Base-by-base conservation (phyloP, 2,888 invertebrate species). In the Lycocerus yunnanus region DNA sequence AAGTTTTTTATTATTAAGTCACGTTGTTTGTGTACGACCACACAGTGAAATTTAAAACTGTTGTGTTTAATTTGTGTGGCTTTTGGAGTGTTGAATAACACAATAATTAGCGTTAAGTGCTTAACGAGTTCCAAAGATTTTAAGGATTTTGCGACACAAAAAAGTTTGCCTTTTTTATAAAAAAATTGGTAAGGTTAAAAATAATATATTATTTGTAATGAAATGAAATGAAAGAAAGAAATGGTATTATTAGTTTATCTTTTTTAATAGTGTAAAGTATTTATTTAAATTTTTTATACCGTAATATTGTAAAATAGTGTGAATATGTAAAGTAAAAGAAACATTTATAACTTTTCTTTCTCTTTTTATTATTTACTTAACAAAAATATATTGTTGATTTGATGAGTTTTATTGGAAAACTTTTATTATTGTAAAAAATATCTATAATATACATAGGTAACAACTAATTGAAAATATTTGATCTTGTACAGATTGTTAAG, bases 401-500 rank as follows among this genome's bases (percentile, higher is more conserved):
- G 43, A 43, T 43, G n/a, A 43, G 43, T 43, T 43, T 43, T 43
- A 43, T 43, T n/a, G 43, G 3, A 43, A 43, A 43, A 43, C 43
- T 43, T 43, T 43, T 43, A 43, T 43, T 43, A 43, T n/a, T 43
- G 43, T 43, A 43, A 43, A 43, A 43, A 43, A 43, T 43, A 43
- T 43, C 43, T 43, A 43, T 43, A 43, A 43, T 21, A 21, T 21
- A 21, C 21, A 21, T 43, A 43, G 43, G 43, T 43, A 77, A 80
- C 78, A 80, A 80, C 80, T 80, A 80, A 77, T 79, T 80, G 78
- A 77, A 15, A 63, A 18, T 63, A 63, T 20, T 15, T 63, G 61
- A 63, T 63, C 16, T 18, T 76, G 76, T 76, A 77, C 78, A 80
- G 76, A 77, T 77, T 77, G 78, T 81, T 82, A 82, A 80, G 81